phyloP scores from a whole-genome alignment of 2,888 invertebrate genomes.

The Acleris laterana region DNA sequence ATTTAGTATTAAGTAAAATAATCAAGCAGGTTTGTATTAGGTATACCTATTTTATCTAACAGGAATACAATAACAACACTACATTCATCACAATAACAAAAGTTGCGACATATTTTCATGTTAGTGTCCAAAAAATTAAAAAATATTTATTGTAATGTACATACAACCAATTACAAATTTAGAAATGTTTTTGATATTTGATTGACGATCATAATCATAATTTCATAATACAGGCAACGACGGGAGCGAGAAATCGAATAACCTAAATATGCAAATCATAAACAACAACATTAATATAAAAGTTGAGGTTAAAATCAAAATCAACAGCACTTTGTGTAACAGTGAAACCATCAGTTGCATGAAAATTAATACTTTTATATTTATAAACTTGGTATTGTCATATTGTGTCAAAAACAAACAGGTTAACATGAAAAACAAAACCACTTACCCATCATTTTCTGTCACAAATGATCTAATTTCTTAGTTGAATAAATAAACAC shows the following conservation, averaged over 20 bases:
- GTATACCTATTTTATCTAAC: too few relatives aligned
- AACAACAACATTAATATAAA: background rate
- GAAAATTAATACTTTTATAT: background rate
- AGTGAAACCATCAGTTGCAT: background rate
- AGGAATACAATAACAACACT: too few relatives aligned
- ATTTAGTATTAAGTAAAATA: too few relatives aligned
- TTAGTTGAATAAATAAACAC: conserved; percentile 47
- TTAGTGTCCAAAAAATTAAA: too few relatives aligned
- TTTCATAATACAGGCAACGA: conserved; percentile 2
- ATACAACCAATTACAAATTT: background rate
- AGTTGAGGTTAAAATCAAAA: background rate
- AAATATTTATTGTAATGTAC: background rate
- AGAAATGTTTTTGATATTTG: background rate
- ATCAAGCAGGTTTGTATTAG: too few relatives aligned
- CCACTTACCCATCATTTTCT: conserved; percentile 63
- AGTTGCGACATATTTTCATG: too few relatives aligned
- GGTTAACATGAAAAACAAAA: conserved; percentile 38
- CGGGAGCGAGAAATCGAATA: background rate
- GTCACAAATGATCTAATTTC: conserved; percentile 49
- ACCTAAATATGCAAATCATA: background rate
- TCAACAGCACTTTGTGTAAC: background rate
- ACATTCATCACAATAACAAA: too few relatives aligned
- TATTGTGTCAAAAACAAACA: conserved; percentile 10
- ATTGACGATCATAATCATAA: conserved; percentile 13
- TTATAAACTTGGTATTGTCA: background rate